These are phyloP conservation scores for Andrena marginata DNA, from an alignment of 2,888 invertebrate genomes.

Conservation along the genomic window DNA sequence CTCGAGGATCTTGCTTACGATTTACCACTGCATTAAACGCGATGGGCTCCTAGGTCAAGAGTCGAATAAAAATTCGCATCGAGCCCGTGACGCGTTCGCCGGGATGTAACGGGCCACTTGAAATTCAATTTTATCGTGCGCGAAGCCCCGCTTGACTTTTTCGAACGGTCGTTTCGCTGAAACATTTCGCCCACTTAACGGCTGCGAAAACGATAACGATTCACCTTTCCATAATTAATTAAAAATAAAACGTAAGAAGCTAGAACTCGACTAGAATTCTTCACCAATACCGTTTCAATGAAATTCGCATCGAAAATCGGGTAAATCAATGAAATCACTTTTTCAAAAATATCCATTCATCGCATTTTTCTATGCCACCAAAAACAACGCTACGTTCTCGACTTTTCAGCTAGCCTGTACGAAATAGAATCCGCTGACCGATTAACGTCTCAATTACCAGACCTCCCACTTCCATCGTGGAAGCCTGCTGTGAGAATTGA, in stretches of 20 bases:
- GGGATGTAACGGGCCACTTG: conserved; percentile 24
- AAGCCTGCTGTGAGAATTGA: conserved; percentile 12
- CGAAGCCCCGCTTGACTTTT: conserved; percentile 22
- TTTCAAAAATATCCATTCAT: background rate
- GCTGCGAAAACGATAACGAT: background rate
- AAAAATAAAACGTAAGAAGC: too few relatives aligned
- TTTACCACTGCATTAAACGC: conserved; percentile 2
- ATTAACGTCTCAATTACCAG: conserved; percentile 16
- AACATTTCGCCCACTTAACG: conserved; percentile 6
- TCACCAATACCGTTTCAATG: too few relatives aligned
- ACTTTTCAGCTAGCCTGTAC: background rate
- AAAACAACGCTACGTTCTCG: background rate
- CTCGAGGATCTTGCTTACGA: background rate
- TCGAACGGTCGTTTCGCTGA: conserved; percentile 33
- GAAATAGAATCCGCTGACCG: background rate
- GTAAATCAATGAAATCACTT: background rate
- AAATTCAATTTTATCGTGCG: conserved; percentile 47
- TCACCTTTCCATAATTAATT: too few relatives aligned
- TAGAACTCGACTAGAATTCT: too few relatives aligned
- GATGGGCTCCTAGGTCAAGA: conserved; percentile 35
- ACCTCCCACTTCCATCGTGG: background rate
- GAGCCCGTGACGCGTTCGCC: conserved; percentile 5
- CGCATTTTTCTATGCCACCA: background rate
- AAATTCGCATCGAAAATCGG: too few relatives aligned
- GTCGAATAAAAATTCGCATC: conserved; percentile 44